phyloP scores from a whole-genome alignment of 23 tunicate genomes.

The Pegea sp. region DNA sequence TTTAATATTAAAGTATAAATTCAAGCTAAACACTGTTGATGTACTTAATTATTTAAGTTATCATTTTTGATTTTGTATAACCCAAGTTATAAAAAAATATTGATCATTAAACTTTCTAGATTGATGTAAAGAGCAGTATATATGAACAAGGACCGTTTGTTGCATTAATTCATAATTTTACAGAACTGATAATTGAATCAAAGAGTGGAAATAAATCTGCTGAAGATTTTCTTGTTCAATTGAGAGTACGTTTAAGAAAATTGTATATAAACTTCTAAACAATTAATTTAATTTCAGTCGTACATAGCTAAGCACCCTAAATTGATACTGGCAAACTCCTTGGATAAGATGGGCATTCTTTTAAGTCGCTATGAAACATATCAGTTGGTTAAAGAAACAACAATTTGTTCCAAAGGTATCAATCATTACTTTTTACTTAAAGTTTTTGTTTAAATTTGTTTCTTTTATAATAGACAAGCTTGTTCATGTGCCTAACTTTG shows the following conservation, averaged over 20 bases:
- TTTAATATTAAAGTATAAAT: neutral
- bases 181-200: constrained; percentile 70
- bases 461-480: constrained; percentile 29
- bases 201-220: constrained; percentile 48
- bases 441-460: too few species aligned
- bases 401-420: constrained; percentile 32
- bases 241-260: constrained; percentile 26
- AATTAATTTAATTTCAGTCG: constrained; percentile 27
- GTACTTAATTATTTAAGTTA: neutral
- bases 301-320: constrained; percentile 35
- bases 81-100: too few species aligned
- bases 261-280: too few species aligned
- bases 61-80: neutral
- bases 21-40: too few species aligned
- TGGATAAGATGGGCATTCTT: constrained; percentile 27
- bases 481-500: constrained; percentile 45
- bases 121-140: constrained; percentile 21
- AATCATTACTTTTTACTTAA: too few species aligned
- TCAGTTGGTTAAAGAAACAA: constrained; percentile 18
- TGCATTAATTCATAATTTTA: constrained; percentile 70
- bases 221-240: constrained; percentile 24
- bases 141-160: constrained; percentile 66
- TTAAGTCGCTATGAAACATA: constrained; percentile 64
- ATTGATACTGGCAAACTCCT: constrained; percentile 38
- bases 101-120: constrained; percentile 10